These are phyloP conservation scores for Lamellibrachia luymesi DNA, from an alignment of 1,140 invertebrate genomes.

Conservation along the genomic window DNA sequence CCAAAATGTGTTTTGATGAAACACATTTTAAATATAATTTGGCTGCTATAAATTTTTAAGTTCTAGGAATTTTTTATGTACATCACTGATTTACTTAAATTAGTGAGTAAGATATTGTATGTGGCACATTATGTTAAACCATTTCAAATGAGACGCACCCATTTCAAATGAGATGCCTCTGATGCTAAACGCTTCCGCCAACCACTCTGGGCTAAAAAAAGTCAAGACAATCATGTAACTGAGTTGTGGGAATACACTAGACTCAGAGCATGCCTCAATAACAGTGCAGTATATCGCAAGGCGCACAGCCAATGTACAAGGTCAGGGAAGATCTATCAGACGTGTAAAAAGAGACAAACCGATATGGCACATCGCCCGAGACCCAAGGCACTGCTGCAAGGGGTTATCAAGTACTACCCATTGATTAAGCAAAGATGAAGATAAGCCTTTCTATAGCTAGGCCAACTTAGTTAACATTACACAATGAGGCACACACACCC, in stretches of 20 bases:
- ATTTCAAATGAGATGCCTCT: neutral
- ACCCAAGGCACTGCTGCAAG: neutral
- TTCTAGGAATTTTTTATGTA: neutral
- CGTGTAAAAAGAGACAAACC: neutral
- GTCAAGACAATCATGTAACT: neutral
- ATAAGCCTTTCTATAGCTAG: neutral
- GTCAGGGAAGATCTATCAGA: neutral
- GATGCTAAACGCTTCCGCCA: neutral
- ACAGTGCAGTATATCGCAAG: too few relatives aligned
- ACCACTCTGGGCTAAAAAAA: neutral
- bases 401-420: neutral
- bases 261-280: too few relatives aligned
- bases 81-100: neutral
- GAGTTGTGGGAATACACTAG: neutral
- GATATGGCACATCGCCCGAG: neutral
- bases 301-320: neutral
- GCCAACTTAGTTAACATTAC: neutral
- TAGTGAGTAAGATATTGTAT: neutral
- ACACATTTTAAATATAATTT: too few relatives aligned
- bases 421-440: neutral
- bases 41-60: neutral
- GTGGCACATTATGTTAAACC: neutral
- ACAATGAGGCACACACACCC: neutral
- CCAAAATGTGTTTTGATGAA: too few relatives aligned
- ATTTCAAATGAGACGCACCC: neutral